Evolutionary conservation across 2,113 vertebrate genomes (phyloP).

Genomic region (Cavia porcellus): DNA sequence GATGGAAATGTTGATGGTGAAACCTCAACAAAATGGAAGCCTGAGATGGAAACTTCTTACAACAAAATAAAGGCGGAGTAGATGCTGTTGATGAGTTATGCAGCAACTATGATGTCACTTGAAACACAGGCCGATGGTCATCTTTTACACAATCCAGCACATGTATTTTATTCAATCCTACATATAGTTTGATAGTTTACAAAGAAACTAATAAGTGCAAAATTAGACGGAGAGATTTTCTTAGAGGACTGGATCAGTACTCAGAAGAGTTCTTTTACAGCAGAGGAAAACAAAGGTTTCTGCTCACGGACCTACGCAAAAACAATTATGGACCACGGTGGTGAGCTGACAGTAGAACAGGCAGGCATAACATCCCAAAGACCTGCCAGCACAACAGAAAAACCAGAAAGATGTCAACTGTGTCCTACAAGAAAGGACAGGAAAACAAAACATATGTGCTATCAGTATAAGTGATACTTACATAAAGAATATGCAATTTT

Average conservation of each 20-base stretch:
- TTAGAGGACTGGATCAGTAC: neutral
- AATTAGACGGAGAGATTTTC: neutral
- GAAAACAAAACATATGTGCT: neutral
- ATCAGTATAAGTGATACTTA: neutral
- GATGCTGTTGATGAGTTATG: neutral
- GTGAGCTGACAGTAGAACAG: neutral
- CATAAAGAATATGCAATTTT: neutral
- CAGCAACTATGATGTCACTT: neutral
- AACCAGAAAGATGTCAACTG: neutral
- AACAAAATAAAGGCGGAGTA: too few relatives aligned
- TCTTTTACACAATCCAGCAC: neutral
- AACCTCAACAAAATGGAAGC: neutral
- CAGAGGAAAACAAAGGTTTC: neutral
- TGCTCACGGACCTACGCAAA: neutral
- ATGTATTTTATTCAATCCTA: neutral
- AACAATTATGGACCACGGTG: neutral
- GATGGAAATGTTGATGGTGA: neutral
- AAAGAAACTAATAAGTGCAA: neutral
- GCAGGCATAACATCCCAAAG: neutral
- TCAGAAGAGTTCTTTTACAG: neutral
- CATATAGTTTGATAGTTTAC: neutral
- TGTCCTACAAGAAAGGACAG: neutral
- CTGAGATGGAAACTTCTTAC: too few relatives aligned
- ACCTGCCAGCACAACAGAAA: neutral
- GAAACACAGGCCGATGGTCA: neutral